A percentile compares a stretch with the other conserved stretches of the same genome.
These are phyloP conservation scores for Idris sp. DNA, from an alignment of 1,140 invertebrate species.

Conservation along the genomic window DNA sequence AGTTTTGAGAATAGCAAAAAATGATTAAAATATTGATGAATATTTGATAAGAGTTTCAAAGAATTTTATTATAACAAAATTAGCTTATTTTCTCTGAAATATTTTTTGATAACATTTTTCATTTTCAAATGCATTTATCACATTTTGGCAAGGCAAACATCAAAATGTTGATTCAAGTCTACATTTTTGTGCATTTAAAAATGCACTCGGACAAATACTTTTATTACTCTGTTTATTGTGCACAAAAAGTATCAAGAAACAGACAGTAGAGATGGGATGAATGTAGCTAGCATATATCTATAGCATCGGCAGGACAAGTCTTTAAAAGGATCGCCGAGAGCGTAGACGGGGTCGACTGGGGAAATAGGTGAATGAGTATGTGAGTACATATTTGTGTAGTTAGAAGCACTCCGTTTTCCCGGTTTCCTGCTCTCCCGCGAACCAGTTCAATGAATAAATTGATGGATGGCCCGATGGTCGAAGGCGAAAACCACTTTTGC, in stretches of 20 bases:
- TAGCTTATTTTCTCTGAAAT: too few relatives aligned
- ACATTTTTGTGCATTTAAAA: slow-evolving; percentile 43
- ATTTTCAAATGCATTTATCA: too few relatives aligned
- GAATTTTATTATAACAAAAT: too few relatives aligned
- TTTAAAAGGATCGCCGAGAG: slow-evolving; percentile 74
- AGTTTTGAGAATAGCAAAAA: too few relatives aligned
- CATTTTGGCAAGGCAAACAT: too few relatives aligned
- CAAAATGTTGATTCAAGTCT: too few relatives aligned
- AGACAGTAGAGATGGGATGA: slow-evolving; percentile 43
- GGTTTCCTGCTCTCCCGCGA: slow-evolving; percentile 52
- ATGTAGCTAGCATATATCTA: too few relatives aligned
- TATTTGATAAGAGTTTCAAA: too few relatives aligned
- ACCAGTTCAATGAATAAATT: slow-evolving; percentile 69
- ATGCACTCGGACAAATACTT: slow-evolving; percentile 46
- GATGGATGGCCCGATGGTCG: slow-evolving; percentile 57
- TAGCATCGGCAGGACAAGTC: slow-evolving; percentile 70
- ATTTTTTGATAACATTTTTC: too few relatives aligned
- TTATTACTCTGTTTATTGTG: slow-evolving; percentile 57
- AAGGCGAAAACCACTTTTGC: slow-evolving; percentile 63
- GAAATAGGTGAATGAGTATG: slow-evolving; percentile 77
- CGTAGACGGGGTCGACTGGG: slow-evolving; percentile 66
- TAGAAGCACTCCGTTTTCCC: slow-evolving; percentile 74
- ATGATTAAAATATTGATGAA: too few relatives aligned
- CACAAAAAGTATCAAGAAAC: slow-evolving; percentile 52
- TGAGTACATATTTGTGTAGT: slow-evolving; percentile 78